Evolutionary conservation across 2,888 invertebrate species (phyloP).

Genomic region (Lasiommata megera): DNA sequence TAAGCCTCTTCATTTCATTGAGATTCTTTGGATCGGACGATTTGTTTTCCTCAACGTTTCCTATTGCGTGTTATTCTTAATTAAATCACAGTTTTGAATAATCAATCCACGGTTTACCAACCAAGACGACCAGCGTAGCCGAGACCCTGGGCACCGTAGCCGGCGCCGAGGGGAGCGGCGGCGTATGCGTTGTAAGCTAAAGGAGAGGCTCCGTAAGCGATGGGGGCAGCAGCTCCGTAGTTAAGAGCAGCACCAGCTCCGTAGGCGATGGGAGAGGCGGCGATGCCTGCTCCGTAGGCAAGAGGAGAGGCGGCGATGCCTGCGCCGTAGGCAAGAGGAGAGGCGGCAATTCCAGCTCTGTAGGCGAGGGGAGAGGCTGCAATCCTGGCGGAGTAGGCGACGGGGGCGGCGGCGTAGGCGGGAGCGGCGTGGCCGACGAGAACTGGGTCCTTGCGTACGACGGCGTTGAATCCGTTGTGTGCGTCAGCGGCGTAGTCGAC

Average conservation of each 20-base stretch:
- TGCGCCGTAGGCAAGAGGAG: not conserved
- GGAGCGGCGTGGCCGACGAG: slow-evolving; percentile 41
- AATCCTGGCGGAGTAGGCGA: not conserved
- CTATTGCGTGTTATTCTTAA: slow-evolving; percentile 14
- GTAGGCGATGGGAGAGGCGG: slow-evolving; percentile 13
- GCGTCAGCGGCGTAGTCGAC: slow-evolving; percentile 80
- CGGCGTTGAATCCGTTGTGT: slow-evolving; percentile 77
- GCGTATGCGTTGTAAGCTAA: not conserved
- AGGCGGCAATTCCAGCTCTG: not conserved
- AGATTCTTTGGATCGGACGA: slow-evolving; percentile 15
- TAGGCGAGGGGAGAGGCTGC: slow-evolving; percentile 4
- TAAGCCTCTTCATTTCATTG: slow-evolving; percentile 20
- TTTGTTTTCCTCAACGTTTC: slow-evolving; percentile 2
- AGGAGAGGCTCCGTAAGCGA: not conserved
- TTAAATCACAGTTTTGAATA: slow-evolving; percentile 20
- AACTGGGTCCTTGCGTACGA: slow-evolving; percentile 76
- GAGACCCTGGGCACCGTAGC: slow-evolving; percentile 8
- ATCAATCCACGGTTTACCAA: slow-evolving; percentile 19
- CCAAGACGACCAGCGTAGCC: slow-evolving; percentile 31
- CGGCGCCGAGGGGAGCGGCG: not conserved
- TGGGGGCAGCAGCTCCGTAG: not conserved
- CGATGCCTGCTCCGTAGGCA: slow-evolving; percentile 19
- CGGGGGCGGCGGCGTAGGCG: slow-evolving; percentile 37
- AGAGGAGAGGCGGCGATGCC: slow-evolving; percentile 35
- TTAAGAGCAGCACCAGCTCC: not conserved